Base-by-base conservation (phyloP, 2,797 vertebrate genomes). In the Carduelis carduelis region DNA sequence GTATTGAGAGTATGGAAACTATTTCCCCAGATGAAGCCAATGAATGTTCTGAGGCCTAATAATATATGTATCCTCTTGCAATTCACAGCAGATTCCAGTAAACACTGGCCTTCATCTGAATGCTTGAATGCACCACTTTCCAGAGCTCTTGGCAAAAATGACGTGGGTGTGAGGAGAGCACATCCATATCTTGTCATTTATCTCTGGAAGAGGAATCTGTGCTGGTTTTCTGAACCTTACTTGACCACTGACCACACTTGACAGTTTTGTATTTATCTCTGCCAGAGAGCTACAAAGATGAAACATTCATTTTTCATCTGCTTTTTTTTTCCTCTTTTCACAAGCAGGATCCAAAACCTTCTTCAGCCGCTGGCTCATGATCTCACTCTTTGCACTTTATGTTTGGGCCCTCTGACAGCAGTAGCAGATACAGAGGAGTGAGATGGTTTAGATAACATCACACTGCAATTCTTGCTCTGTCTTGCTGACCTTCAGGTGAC, bases 41-140 rank as follows among this genome's bases (percentile, higher is more conserved):
- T 83, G 89, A 95, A 83, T 95, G 71, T 93, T 93, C 89, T 91
- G 82, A 92, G 69, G 46, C 39, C 91, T 93, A 91, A 93, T 94
- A 93, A 93, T 91, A 91, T 90, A 86, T 8, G 3, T 78, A 91
- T 90, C 72, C 65, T 95, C 72, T 88, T 94, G 87, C 57, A 71
- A 65, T 80, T 95, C 82, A 57, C 70, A 88, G 57, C 39, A 71
- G 69, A 93, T 95, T 96, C 87, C 91, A 91, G 72, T 95, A 91
- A 97, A 86, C 79, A 78, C 61, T 91, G 72, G 39, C 69, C 35
- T 86, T 88, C 69, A 20, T 92, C 68, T 95, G 72, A 74, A 20
- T 64, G 56, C 41, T 53, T 91, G 27, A 95, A 76, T 81, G 23
- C 32, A 57, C 35, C 57, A 34, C 69, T 95, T 95, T 95, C 87